Evolutionary conservation across 2,797 vertebrate species (phyloP), one percentile per base, ranked within the genome.

Genomic region (Siniperca scherzeri): DNA sequence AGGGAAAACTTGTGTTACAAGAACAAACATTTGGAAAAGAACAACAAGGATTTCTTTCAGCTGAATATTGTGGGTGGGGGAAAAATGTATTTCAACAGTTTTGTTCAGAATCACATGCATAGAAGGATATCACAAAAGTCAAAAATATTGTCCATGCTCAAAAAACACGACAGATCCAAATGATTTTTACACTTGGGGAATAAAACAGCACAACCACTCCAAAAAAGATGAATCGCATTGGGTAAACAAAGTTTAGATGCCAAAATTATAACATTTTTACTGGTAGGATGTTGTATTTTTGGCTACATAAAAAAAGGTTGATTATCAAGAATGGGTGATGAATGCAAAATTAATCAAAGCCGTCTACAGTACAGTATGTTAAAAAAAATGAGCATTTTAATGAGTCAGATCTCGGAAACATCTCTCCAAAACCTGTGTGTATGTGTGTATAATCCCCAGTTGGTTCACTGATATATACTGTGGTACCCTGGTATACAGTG

Each of bases 401-500:
- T 40, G 7, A 70, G 6, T 73, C 12, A 61, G 3, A 69, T 66
- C 8, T 46, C 12, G 1, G 13, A 65, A 77, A 68, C n/a, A 65
- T 74, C 7, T 66, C 22, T 61, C 3, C 1, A 27, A 70, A 81
- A 70, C 59, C 55, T 57, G 46, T 76, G n/a, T 73, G 59, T 70
- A 9, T 66, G 42, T 80, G 44, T 82, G 60, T 81, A 50, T 92
- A 92, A 91, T 93, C 89, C 74, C 76, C 59, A 67, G 57, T 61
- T 85, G 83, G 55, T 82, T 86, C 78, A 82, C 81, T 85, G 86
- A 88, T 80, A 83, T 85, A 90, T 80, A 90, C 75, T 70, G 70
- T 53, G 75, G 61, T 74, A 74, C 72, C 53, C 59, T 71, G 57
- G 46, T 83, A 85, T 87, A 91, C 74, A 74, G 86, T 89, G 85